Base-by-base conservation (phyloP, 2,113 vertebrate genomes). In the Noturus placidus region DNA sequence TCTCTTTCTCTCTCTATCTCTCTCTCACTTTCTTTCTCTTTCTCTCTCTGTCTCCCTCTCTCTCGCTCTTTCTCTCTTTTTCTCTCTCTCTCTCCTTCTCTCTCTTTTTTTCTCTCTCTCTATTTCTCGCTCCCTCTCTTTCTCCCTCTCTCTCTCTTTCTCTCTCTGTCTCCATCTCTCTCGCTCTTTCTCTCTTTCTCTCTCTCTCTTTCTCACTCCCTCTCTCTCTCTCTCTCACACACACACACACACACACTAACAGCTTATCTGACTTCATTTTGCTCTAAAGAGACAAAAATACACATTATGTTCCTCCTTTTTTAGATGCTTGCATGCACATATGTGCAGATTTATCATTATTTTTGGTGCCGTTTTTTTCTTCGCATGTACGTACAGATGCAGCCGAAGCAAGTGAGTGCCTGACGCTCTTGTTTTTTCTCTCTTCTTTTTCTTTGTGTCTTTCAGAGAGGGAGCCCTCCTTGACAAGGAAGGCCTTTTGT, bases 401-500 rank as follows among this genome's bases (percentile, higher is more conserved):
- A 82, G 77, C 80, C 19, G 89, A 92, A 92, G 79, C 72, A 77
- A 86, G 83, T 89, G 87, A 86, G 86, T 91, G 88, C 91, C 93
- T 95, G 94, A 96, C 91, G 83, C 91, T 89, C 91, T 82, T 94
- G 91, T 95, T 94, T 94, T 93, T 92, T 93, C 89, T 93, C 89
- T 93, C 87, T 84, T 84, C 56, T 86, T 93, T 92, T 95, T 94
- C 92, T 94, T 94, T 94, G 87, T 96, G 94, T 96, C 93, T 95
- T 95, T 93, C 95, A 95, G 95, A 95, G 92, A 94, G 94, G 92
- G 93, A 94, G 87, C 92, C 92, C 93, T 93, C 93, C 93, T 92
- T 94, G 92, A 95, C 94, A 95, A 94, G 93, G 94, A 94, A 95
- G 94, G 90, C 94, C 90, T 94, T 94, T 94, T 94, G 93, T 94